Evolutionary conservation across 2,113 vertebrate genomes (phyloP).

Genomic region (Rhegmatorhina hoffmannsi): DNA sequence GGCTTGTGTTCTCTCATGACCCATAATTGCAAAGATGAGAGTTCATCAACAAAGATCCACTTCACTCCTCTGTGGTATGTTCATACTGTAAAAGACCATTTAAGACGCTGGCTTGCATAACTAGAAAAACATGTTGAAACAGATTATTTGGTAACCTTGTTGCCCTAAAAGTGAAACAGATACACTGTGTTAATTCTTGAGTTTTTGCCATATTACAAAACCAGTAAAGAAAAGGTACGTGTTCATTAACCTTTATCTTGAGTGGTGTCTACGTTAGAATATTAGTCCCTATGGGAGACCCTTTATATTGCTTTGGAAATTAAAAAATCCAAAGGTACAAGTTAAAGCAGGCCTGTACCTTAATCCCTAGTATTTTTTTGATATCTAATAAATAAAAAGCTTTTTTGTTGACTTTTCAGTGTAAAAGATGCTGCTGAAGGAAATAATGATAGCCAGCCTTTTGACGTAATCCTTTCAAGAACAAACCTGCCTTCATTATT

Average conservation of each 20-base stretch:
- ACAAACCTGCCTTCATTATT: neutral
- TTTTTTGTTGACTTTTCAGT: constrained; percentile 12
- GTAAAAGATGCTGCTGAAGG: constrained; percentile 8
- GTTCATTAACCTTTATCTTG: neutral
- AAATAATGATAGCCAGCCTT: neutral
- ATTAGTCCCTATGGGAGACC: neutral
- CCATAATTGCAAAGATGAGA: neutral
- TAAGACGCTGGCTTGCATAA: neutral
- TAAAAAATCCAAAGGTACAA: neutral
- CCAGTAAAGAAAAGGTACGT: neutral
- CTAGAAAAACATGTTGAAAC: neutral
- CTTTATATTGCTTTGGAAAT: neutral
- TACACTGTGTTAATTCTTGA: neutral
- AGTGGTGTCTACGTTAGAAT: neutral
- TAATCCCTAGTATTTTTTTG: constrained; percentile 24
- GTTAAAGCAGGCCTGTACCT: constrained; percentile 23
- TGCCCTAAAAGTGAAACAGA: neutral
- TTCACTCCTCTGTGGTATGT: neutral
- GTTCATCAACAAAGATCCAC: neutral
- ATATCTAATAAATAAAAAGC: constrained; percentile 12
- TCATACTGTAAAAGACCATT: neutral
- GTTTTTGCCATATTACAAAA: neutral
- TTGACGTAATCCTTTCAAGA: constrained; percentile 25
- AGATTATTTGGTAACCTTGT: neutral
- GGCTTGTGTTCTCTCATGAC: neutral